Percentiles rank a stretch among this genome's conserved stretches.
phyloP scores from a whole-genome alignment of 2,797 vertebrate genomes.

The Argya squamiceps region DNA sequence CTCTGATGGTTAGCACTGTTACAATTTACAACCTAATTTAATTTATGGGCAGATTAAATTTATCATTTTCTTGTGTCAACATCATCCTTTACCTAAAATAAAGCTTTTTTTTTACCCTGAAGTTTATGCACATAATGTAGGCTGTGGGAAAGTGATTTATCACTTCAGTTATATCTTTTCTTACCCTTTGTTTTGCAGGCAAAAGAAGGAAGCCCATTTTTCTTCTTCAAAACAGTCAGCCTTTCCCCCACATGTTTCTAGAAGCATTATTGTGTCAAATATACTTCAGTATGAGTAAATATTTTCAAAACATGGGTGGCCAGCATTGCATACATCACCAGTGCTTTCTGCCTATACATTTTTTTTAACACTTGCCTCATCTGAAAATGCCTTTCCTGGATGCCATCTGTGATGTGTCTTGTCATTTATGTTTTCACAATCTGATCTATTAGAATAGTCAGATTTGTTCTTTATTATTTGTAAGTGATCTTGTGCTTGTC shows the following conservation, averaged over 20 bases:
- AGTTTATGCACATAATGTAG: not conserved
- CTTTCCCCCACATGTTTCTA: not conserved
- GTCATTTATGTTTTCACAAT: not conserved
- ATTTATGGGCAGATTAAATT: constrained; percentile 10
- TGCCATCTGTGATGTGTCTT: not conserved
- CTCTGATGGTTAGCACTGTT: not conserved
- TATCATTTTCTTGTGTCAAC: not conserved
- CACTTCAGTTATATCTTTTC: not conserved
- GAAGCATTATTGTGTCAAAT: not conserved
- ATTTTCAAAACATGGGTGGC: not conserved
- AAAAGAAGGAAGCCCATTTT: not conserved
- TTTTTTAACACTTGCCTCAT: not conserved
- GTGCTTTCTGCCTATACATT: not conserved
- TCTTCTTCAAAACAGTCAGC: not conserved
- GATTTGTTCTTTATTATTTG: not conserved
- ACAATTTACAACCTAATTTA: constrained; percentile 12
- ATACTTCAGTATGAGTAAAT: not conserved
- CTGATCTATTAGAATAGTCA: not conserved
- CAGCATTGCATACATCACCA: not conserved
- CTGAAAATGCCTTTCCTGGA: not conserved
- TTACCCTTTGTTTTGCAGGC: not conserved
- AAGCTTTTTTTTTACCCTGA: not conserved
- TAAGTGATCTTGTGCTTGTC: not conserved
- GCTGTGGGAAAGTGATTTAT: not conserved
- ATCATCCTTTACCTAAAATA: not conserved